These are phyloP conservation scores for Nesometra sesokonis DNA, from an alignment of 35 echinoderm and acorn worm species.

Conservation along the genomic window DNA sequence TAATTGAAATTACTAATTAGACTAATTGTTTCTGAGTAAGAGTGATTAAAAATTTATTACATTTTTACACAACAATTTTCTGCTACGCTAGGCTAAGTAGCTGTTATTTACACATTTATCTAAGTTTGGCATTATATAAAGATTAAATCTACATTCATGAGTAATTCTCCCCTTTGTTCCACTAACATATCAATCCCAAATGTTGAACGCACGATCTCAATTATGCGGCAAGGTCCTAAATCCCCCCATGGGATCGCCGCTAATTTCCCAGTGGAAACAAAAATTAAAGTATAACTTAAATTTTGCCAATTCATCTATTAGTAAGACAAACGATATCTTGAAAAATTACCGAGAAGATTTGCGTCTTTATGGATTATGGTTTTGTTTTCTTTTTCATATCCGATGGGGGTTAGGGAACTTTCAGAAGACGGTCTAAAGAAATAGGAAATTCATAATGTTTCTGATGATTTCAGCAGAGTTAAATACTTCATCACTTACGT, in stretches of 20 bases:
- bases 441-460: neutral
- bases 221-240: neutral
- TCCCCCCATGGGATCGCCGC: neutral
- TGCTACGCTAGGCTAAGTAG: too few species aligned
- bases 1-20: too few species aligned
- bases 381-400: neutral
- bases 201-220: neutral
- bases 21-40: too few species aligned
- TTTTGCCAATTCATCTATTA: slow-evolving; percentile 1
- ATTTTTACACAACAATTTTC: too few species aligned
- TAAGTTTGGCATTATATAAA: neutral
- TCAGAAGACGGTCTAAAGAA: neutral
- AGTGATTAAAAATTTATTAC: too few species aligned
- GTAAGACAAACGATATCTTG: neutral
- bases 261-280: neutral
- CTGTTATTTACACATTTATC: neutral
- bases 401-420: neutral
- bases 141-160: neutral
- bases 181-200: neutral
- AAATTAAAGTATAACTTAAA: neutral
- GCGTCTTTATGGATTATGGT: neutral
- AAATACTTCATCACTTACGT: neutral
- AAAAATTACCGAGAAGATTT: neutral
- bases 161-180: neutral
- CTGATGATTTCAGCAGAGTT: too few species aligned